phyloP scores from a whole-genome alignment of 2,797 vertebrate species.

The Enoplosus armatus region DNA sequence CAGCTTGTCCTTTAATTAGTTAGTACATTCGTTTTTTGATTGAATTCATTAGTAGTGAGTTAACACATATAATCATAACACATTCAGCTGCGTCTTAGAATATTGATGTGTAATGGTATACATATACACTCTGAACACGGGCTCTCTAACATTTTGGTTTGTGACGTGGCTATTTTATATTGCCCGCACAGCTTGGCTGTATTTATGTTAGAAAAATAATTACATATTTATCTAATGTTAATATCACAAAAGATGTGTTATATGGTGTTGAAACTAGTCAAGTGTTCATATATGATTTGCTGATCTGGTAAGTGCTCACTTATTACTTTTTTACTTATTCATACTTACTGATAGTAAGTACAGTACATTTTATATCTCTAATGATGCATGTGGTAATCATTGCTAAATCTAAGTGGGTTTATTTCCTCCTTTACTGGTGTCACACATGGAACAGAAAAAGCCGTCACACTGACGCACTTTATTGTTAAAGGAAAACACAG shows the following conservation, averaged over 20 bases:
- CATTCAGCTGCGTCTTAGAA: slow-evolving; percentile 1
- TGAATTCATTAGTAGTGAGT: neutral
- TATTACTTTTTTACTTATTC: slow-evolving; percentile 32
- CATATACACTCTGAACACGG: neutral
- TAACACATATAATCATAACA: neutral
- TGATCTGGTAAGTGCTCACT: slow-evolving; percentile 72
- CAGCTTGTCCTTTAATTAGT: neutral
- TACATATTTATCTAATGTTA: neutral
- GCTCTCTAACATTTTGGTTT: neutral
- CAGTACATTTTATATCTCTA: slow-evolving; percentile 7
- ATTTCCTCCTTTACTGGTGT: slow-evolving; percentile 11
- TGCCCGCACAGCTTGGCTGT: neutral
- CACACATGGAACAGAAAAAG: neutral
- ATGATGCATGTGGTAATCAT: neutral
- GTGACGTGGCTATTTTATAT: neutral
- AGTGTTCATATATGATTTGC: slow-evolving; percentile 41
- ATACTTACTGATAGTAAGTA: neutral
- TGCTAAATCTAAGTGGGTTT: neutral
- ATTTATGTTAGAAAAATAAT: neutral
- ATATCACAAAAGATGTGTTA: slow-evolving; percentile 12
- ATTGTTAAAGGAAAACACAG: neutral
- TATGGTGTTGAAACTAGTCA: slow-evolving; percentile 30
- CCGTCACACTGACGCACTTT: neutral
- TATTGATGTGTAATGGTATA: neutral
- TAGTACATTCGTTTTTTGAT: neutral